phyloP scores from a whole-genome alignment of 2,797 vertebrate genomes.

The Lepilemur septentrionalis region DNA sequence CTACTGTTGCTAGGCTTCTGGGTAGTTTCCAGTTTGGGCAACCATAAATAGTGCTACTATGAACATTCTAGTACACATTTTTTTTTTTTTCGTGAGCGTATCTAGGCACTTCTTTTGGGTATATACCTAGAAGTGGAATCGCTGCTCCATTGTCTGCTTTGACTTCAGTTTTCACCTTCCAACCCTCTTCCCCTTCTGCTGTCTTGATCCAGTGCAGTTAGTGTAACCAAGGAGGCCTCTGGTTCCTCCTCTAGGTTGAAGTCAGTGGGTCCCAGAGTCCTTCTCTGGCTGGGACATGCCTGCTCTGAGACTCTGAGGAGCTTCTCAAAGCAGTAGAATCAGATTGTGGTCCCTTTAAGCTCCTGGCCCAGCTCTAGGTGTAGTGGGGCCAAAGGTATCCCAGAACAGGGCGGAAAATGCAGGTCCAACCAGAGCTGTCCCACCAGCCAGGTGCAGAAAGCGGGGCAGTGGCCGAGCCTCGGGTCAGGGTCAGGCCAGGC shows the following conservation, averaged over 20 bases:
- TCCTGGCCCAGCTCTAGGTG: neutral
- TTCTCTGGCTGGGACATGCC: neutral
- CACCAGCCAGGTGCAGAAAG: neutral
- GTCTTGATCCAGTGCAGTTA: neutral
- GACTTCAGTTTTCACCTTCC: neutral
- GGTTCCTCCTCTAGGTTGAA: neutral
- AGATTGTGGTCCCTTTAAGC: neutral
- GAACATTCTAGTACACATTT: neutral
- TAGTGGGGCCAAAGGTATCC: constrained; percentile 65
- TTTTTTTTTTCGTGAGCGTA: neutral
- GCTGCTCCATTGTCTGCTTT: neutral
- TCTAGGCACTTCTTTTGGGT: neutral
- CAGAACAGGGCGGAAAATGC: neutral
- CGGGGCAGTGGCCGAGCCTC: neutral
- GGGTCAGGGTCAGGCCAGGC: neutral
- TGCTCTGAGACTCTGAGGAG: neutral
- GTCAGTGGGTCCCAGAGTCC: neutral
- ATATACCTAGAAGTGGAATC: neutral
- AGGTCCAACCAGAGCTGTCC: neutral
- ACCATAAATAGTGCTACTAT: neutral
- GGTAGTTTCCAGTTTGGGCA: neutral
- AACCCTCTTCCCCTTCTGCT: neutral
- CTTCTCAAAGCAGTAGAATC: neutral
- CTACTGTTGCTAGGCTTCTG: neutral
- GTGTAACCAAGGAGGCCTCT: neutral